phyloP scores from a whole-genome alignment of 1,140 invertebrate species.

The Drosophila parabipectinata region DNA sequence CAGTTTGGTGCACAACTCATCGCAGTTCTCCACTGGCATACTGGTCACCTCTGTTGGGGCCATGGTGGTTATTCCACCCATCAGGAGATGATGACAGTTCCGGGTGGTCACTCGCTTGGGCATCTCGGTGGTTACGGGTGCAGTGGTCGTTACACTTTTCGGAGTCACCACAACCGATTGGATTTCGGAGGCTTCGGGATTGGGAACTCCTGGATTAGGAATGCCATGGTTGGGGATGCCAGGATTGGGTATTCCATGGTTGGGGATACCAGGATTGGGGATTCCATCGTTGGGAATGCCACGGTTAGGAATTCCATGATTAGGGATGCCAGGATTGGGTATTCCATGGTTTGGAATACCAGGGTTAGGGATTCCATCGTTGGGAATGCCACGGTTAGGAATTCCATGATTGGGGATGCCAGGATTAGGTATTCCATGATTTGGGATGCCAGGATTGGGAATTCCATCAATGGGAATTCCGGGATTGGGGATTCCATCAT shows the following conservation, averaged over 20 bases:
- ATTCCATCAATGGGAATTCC: conserved; percentile 17
- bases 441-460: conserved; percentile 26
- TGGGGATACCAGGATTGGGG: conserved; percentile 27
- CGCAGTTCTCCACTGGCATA: conserved; percentile 45
- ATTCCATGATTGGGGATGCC: conserved; percentile 33
- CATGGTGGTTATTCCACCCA: conserved; percentile 22
- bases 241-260: conserved; percentile 20
- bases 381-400: conserved; percentile 8
- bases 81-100: conserved; percentile 55
- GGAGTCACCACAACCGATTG: conserved; percentile 28
- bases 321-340: conserved; percentile 35
- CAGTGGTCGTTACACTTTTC: conserved; percentile 12
- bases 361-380: conserved; percentile 26
- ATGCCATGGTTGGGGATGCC: conserved; percentile 38
- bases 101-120: conserved; percentile 34
- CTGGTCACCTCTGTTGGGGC: conserved; percentile 10
- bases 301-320: conserved; percentile 37
- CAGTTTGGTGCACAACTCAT: conserved; percentile 70
- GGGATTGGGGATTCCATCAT: conserved; percentile 9
- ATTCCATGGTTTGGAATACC: conserved; percentile 36
- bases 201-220: conserved; percentile 41
- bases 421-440: conserved; percentile 28
- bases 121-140: conserved; percentile 10
- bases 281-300: conserved; percentile 25
- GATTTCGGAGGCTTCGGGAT: conserved; percentile 44